phyloP scores from a whole-genome alignment of 1,140 invertebrate genomes.

The Triops longicaudatus region DNA sequence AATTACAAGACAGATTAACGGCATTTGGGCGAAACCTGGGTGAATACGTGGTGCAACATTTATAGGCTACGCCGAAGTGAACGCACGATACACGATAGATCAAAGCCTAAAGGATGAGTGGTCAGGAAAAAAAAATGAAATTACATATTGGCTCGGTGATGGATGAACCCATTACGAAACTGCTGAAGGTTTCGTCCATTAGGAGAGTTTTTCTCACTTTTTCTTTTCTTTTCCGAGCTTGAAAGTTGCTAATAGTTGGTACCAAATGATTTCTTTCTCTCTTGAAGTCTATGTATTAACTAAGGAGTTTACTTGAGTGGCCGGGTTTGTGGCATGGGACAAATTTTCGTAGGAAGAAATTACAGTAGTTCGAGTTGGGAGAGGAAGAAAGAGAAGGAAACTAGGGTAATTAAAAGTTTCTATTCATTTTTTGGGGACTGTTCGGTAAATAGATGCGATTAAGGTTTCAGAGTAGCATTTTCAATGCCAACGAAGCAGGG shows the following conservation, averaged over 20 bases:
- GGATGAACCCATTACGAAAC: constrained; percentile 6
- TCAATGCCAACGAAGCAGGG: background rate
- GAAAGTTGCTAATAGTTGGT: background rate
- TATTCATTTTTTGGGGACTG: background rate
- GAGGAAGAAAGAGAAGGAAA: background rate
- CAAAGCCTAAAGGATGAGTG: background rate
- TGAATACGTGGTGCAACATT: no score
- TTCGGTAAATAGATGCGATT: background rate
- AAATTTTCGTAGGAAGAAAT: background rate
- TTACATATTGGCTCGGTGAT: constrained; percentile 1
- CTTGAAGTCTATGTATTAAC: background rate
- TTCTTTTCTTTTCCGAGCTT: background rate
- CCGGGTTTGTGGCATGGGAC: background rate
- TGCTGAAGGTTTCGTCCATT: constrained; percentile 1
- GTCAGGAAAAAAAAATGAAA: background rate
- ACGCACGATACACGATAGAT: background rate
- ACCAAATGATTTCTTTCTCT: background rate
- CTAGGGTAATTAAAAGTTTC: constrained; percentile 5
- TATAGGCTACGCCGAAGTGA: no score
- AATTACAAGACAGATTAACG: no score
- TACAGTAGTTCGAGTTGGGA: background rate
- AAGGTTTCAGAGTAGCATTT: background rate
- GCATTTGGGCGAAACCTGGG: no score
- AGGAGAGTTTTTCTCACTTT: background rate
- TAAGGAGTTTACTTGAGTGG: background rate